phyloP scores from a whole-genome alignment of 2,888 invertebrate genomes.

The Glyphotaelius pellucidus region DNA sequence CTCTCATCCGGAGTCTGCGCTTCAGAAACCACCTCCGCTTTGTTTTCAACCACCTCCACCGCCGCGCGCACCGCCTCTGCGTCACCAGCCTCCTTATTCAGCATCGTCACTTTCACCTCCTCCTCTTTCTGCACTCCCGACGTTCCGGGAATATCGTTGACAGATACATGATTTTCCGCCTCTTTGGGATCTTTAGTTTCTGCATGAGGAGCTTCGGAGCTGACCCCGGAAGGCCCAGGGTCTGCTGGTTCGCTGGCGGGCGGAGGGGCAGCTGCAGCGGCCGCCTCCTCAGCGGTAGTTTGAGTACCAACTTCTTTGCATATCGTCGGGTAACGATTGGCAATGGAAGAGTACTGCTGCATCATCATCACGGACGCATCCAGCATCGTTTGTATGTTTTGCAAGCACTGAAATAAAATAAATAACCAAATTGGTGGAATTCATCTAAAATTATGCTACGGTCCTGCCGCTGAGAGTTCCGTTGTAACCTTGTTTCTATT shows the following conservation, averaged over 20 bases:
- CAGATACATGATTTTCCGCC: conserved; percentile 31
- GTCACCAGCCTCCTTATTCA: background rate
- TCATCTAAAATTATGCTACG: no score
- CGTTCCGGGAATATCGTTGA: conserved; percentile 67
- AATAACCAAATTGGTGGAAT: conserved; percentile 25
- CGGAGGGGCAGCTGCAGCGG: conserved; percentile 56
- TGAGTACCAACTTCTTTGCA: conserved; percentile 72
- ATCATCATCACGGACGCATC: conserved; percentile 96
- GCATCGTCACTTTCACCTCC: background rate
- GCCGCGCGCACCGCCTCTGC: background rate
- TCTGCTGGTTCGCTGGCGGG: conserved; percentile 62
- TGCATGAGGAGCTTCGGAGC: background rate
- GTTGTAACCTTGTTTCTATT: no score
- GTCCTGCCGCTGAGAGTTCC: no score
- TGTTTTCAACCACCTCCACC: conserved; percentile 4
- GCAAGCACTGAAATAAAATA: conserved; percentile 79
- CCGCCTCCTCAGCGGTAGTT: conserved; percentile 69
- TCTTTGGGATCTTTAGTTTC: background rate
- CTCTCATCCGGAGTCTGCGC: background rate
- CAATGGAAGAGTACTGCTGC: conserved; percentile 92
- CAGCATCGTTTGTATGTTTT: conserved; percentile 91
- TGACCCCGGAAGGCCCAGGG: conserved; percentile 70
- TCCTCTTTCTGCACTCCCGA: conserved; percentile 46
- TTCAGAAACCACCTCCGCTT: background rate
- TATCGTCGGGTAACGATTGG: conserved; percentile 77